Percentiles rank a stretch among this genome's conserved stretches.
Evolutionary conservation across 2,888 invertebrate species (phyloP).

Genomic region (Zaprionus bogoriensis): DNA sequence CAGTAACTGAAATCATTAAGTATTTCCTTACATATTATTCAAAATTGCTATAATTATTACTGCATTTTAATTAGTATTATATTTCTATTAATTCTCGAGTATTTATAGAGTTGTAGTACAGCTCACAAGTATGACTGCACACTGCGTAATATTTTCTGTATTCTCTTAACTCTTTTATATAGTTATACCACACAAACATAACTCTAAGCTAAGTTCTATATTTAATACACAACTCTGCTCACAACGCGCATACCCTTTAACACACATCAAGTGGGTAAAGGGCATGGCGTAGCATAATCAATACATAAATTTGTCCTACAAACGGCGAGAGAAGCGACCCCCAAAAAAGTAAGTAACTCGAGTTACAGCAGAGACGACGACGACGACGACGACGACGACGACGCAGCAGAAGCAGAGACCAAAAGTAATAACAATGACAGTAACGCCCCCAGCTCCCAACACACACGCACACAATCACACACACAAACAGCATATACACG

Average conservation of each 20-base stretch:
- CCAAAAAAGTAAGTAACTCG: conserved; percentile 53
- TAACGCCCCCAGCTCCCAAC: conserved; percentile 59
- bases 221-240: background rate
- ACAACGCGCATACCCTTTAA: conserved; percentile 2
- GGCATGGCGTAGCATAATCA: conserved; percentile 66
- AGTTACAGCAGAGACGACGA: conserved; percentile 44
- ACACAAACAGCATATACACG: conserved; percentile 3
- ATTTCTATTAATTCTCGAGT: too few relatives aligned
- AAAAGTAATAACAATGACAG: conserved; percentile 70
- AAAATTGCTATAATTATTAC: too few relatives aligned
- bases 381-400: conserved; percentile 13
- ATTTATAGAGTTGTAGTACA: too few relatives aligned
- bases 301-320: conserved; percentile 80
- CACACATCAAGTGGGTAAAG: background rate
- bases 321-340: conserved; percentile 66
- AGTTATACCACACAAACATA: too few relatives aligned
- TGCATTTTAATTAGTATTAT: too few relatives aligned
- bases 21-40: too few relatives aligned
- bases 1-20: too few relatives aligned
- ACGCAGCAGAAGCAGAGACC: background rate
- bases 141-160: too few relatives aligned
- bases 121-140: too few relatives aligned
- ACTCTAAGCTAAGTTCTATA: too few relatives aligned
- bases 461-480: conserved; percentile 22
- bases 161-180: too few relatives aligned